Percentiles rank a stretch among this genome's conserved stretches.
Conservation (phyloP, 2,797 vertebrate genomes). For the Peromyscus attwateri region DNA sequence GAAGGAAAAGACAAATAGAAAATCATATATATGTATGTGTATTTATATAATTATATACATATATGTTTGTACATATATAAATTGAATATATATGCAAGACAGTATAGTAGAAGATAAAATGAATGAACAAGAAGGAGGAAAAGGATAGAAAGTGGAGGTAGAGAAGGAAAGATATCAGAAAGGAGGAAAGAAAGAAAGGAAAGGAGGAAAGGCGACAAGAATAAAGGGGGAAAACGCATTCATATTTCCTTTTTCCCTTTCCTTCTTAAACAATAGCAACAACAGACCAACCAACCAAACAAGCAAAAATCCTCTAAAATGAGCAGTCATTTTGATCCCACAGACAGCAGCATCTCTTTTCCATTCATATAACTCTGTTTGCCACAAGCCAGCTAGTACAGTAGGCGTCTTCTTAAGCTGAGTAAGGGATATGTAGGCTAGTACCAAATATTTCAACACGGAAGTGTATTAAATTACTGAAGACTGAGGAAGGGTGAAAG, state of each 20-base stretch:
- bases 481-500: background rate
- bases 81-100: background rate
- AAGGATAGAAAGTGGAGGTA: background rate
- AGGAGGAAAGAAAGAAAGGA: too few species aligned
- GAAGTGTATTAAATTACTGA: background rate
- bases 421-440: background rate
- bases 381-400: background rate
- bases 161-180: background rate
- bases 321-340: background rate
- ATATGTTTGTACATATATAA: background rate
- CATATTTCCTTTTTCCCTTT: background rate
- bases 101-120: background rate
- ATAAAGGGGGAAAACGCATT: background rate
- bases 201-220: accelerated
- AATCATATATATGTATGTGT: background rate
- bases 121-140: background rate
- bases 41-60: too few species aligned
- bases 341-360: background rate
- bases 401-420: background rate
- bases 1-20: background rate
- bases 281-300: background rate
- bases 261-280: background rate
- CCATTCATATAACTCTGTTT: background rate
- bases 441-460: background rate
- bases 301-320: background rate